Evolutionary conservation across 2,113 vertebrate genomes (phyloP).

Genomic region (Grammatotria lemairii): DNA sequence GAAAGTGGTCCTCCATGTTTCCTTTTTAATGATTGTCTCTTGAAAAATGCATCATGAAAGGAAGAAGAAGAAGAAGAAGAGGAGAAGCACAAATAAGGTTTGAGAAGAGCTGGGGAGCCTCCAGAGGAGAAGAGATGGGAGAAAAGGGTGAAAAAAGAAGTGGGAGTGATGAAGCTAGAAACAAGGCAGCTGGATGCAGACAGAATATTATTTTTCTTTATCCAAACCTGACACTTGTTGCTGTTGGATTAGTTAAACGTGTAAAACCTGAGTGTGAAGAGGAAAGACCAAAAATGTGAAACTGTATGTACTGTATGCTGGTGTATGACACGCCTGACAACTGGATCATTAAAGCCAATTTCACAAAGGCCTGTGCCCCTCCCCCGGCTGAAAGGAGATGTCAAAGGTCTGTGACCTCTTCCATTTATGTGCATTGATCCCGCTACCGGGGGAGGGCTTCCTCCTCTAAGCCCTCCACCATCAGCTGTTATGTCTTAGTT

Average conservation of each 20-base stretch:
- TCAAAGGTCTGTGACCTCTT: constrained; percentile 75
- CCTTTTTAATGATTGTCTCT: neutral
- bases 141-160: constrained; percentile 32
- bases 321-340: constrained; percentile 57
- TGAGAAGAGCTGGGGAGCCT: neutral
- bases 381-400: constrained; percentile 68
- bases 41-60: constrained; percentile 12
- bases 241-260: neutral
- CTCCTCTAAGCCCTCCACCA: constrained; percentile 35
- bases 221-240: neutral
- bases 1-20: neutral
- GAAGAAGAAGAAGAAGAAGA: neutral
- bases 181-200: constrained; percentile 27
- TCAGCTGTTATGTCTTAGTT: constrained; percentile 71
- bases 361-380: constrained; percentile 62
- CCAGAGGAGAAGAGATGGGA: neutral
- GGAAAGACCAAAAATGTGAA: neutral
- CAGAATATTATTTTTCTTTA: neutral
- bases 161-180: constrained; percentile 30
- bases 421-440: constrained; percentile 75
- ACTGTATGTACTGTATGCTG: constrained; percentile 53
- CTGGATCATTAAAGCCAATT: constrained; percentile 69
- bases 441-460: constrained; percentile 48
- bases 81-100: constrained; percentile 30
- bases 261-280: neutral